Percentiles rank a stretch among this genome's conserved stretches.
These are phyloP conservation scores for Oceanites oceanicus DNA, from an alignment of 2,113 vertebrate genomes.

Conservation along the genomic window DNA sequence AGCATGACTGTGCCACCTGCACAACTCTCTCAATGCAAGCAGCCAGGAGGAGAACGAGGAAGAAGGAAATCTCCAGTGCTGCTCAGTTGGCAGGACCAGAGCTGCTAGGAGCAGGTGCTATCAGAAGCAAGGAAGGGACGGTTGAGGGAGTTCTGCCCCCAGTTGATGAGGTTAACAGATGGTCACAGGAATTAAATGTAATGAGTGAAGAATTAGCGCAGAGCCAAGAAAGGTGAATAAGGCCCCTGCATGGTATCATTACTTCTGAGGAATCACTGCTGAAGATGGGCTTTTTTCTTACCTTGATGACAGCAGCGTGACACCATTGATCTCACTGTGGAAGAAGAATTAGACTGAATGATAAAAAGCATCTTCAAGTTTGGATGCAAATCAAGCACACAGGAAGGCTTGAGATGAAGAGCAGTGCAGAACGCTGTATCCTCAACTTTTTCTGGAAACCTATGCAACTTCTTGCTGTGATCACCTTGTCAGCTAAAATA, in stretches of 20 bases:
- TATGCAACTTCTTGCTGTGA: background rate
- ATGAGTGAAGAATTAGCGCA: background rate
- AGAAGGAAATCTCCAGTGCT: rapidly evolving
- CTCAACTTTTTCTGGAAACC: background rate
- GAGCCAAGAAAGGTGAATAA: background rate
- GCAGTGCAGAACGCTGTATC: background rate
- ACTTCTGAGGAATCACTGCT: background rate
- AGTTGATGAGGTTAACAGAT: background rate
- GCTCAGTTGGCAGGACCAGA: background rate
- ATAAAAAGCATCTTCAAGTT: background rate
- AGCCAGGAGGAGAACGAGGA: background rate
- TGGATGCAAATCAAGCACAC: background rate
- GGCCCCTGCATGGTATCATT: background rate
- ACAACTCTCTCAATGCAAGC: background rate
- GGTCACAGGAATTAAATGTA: background rate
- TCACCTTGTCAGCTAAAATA: background rate
- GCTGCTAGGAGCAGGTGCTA: background rate
- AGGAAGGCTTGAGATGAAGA: background rate
- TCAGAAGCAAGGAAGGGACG: background rate
- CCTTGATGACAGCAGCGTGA: background rate
- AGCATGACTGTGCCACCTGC: background rate
- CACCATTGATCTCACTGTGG: background rate
- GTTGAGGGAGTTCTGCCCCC: background rate
- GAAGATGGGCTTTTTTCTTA: background rate
- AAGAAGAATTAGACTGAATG: background rate